These are phyloP conservation scores for Sceliomorpha sp. DNA, from an alignment of 2,888 invertebrate species.

Conservation along the genomic window DNA sequence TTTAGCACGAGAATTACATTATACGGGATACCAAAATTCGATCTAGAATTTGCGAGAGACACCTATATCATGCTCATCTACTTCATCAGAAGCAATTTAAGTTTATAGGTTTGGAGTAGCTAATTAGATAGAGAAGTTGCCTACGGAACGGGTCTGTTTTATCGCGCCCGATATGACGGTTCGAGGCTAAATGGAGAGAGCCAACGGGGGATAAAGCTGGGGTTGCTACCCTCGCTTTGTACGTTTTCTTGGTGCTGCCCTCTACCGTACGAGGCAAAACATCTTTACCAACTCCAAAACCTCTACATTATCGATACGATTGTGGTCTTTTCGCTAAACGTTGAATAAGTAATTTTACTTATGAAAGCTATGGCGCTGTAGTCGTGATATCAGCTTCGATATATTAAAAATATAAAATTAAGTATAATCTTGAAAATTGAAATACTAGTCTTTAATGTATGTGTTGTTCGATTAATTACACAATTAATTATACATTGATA, in stretches of 20 bases:
- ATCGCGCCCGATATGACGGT: constrained; percentile 6
- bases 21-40: constrained; percentile 4
- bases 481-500: too few species aligned
- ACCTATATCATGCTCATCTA: neutral
- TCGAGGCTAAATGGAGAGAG: neutral
- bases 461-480: too few species aligned
- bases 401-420: too few species aligned
- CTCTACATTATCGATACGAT: neutral
- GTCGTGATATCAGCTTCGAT: too few species aligned
- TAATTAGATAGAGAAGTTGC: constrained; percentile 25
- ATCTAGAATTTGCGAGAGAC: constrained; percentile 2
- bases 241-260: neutral
- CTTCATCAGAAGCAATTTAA: constrained; percentile 4
- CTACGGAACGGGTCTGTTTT: constrained; percentile 20
- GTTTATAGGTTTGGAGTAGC: constrained; percentile 7
- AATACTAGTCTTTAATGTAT: too few species aligned
- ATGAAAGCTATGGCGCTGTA: too few species aligned
- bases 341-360: neutral
- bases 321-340: neutral
- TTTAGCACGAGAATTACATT: constrained; percentile 8
- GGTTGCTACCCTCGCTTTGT: neutral
- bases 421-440: too few species aligned
- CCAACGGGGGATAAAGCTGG: constrained; percentile 9
- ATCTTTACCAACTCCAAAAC: neutral
- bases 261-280: neutral